Conservation (phyloP, 2,888 invertebrate genomes). For the Pegoplata infirma region DNA sequence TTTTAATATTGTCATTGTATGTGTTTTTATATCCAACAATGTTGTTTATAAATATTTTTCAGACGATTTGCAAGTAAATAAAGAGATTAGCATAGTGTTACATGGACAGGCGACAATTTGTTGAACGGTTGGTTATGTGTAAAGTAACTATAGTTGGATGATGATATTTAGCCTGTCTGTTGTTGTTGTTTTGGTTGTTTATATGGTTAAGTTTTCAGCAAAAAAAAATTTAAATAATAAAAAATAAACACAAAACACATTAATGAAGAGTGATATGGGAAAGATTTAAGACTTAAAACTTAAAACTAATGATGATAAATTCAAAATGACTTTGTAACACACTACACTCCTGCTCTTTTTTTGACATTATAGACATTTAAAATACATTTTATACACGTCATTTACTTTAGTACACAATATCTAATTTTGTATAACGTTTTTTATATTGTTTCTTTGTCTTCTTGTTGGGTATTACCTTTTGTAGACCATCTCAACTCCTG, state of each 20-base stretch:
- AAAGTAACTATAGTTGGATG: background rate
- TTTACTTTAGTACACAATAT: conserved; percentile 35
- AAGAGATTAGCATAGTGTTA: conserved; percentile 64
- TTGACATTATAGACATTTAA: conserved; percentile 15
- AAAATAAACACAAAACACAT: conserved; percentile 28
- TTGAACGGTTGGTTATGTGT: conserved; percentile 34
- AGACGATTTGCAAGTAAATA: conserved; percentile 65
- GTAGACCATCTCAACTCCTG: no score
- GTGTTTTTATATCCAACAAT: no score
- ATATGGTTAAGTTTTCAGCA: conserved; percentile 7
- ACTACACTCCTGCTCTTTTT: background rate
- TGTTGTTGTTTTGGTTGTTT: background rate
- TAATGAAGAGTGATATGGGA: conserved; percentile 59
- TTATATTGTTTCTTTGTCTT: conserved; percentile 4
- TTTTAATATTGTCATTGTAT: conserved; percentile 9
- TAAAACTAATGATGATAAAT: conserved; percentile 58
- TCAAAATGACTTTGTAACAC: conserved; percentile 8
- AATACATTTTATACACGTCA: conserved; percentile 45
- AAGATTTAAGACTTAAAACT: conserved; percentile 39
- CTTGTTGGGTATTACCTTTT: background rate
- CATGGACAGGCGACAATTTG: conserved; percentile 51
- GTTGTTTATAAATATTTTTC: conserved; percentile 23
- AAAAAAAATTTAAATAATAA: conserved; percentile 28
- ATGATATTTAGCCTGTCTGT: background rate
- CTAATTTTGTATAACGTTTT: conserved; percentile 17